Conservation (phyloP, 2,797 vertebrate species). For the Acrocephalus scirpaceus region DNA sequence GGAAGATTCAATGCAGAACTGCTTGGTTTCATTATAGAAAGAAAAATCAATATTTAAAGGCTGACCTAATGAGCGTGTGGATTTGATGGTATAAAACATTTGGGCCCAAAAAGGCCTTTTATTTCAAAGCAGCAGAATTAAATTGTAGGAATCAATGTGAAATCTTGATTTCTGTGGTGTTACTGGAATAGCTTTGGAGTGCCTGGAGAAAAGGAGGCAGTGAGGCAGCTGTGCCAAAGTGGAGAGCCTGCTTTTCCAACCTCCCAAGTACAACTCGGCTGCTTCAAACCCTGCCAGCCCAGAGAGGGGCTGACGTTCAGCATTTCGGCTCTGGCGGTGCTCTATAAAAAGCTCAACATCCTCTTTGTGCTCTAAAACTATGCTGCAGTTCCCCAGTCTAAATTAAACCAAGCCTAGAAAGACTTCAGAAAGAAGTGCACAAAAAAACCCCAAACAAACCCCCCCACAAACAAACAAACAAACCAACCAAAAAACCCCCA, state of each 20-base stretch:
- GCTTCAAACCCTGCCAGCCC: not conserved
- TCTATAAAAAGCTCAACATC: not conserved
- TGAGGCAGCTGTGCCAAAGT: not conserved
- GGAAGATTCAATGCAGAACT: not conserved
- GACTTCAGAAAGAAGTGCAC: not conserved
- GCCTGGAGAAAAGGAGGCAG: not conserved
- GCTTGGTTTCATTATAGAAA: not conserved
- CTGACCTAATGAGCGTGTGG: not conserved
- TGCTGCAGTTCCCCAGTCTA: not conserved
- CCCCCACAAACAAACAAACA: too few relatives aligned
- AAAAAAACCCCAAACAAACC: not conserved
- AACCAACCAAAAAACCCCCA: too few relatives aligned
- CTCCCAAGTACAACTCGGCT: not conserved
- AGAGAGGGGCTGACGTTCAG: not conserved
- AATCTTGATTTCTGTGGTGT: not conserved
- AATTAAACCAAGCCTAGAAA: not conserved
- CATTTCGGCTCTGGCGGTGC: accelerated
- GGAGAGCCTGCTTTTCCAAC: not conserved
- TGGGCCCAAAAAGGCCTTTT: not conserved
- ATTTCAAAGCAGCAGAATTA: not conserved
- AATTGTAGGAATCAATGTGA: not conserved
- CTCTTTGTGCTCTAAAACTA: not conserved
- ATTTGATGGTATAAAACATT: not conserved
- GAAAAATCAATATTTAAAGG: not conserved
- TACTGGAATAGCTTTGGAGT: not conserved